phyloP scores from a whole-genome alignment of 1,140 invertebrate species.

The Zaprionus africanus region DNA sequence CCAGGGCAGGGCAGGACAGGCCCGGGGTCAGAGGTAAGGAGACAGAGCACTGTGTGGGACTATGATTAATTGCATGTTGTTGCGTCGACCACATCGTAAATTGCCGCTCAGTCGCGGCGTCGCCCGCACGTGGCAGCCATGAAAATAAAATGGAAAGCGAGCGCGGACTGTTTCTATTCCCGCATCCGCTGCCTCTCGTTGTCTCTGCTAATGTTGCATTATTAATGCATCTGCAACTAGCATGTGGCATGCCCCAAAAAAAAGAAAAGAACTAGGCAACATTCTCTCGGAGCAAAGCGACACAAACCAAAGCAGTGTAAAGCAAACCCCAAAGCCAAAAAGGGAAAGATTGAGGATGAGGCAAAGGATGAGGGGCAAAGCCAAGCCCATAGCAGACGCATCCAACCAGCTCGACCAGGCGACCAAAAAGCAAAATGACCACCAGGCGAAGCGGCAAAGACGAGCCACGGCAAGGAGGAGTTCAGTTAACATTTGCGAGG shows the following conservation, averaged over 20 bases:
- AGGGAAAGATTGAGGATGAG: too few species aligned
- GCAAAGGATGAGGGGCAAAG: background rate
- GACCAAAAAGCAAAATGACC: slow-evolving; percentile 31
- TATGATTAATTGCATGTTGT: slow-evolving; percentile 78
- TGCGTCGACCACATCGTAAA: slow-evolving; percentile 72
- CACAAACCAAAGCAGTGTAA: background rate
- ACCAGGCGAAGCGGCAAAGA: slow-evolving; percentile 14
- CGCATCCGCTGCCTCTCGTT: slow-evolving; percentile 3
- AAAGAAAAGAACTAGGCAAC: slow-evolving; percentile 9
- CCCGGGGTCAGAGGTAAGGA: background rate
- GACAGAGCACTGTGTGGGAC: background rate
- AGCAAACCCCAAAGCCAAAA: background rate
- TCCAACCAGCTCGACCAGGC: background rate
- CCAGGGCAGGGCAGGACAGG: background rate
- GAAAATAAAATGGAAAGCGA: slow-evolving; percentile 46
- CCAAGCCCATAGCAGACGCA: slow-evolving; percentile 3
- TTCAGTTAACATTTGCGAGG: background rate
- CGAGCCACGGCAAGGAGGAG: slow-evolving; percentile 10
- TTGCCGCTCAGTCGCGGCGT: slow-evolving; percentile 66
- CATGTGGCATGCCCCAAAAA: slow-evolving; percentile 26
- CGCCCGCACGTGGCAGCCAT: slow-evolving; percentile 61
- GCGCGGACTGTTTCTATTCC: background rate
- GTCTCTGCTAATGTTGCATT: slow-evolving; percentile 69
- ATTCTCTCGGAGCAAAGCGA: background rate
- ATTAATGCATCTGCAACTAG: slow-evolving; percentile 73